Conservation (phyloP, 2,113 vertebrate species). For the Istiophorus platypterus region DNA sequence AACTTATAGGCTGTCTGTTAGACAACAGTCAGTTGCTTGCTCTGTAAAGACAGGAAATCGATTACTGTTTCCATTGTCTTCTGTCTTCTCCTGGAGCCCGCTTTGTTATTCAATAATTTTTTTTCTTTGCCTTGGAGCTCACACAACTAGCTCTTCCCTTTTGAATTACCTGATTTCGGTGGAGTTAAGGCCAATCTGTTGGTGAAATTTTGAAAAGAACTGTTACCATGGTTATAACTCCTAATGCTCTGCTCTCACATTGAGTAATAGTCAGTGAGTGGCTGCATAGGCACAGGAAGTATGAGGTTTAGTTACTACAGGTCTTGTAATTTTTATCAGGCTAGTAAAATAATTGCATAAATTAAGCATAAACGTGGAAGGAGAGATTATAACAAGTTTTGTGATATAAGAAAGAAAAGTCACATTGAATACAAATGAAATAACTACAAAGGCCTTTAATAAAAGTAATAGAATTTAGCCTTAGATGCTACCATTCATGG, state of each 20-base stretch:
- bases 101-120: slow-evolving; percentile 68
- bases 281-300: slow-evolving; percentile 34
- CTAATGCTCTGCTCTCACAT: slow-evolving; percentile 51
- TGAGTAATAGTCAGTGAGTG: slow-evolving; percentile 27
- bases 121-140: slow-evolving; percentile 55
- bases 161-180: slow-evolving; percentile 70
- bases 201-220: slow-evolving; percentile 66
- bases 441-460: slow-evolving; percentile 3
- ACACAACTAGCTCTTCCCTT: slow-evolving; percentile 53
- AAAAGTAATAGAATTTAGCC: slow-evolving; percentile 7
- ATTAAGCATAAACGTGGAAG: slow-evolving; percentile 8
- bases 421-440: slow-evolving; percentile 15
- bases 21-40: slow-evolving; percentile 57
- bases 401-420: slow-evolving; percentile 24
- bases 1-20: slow-evolving; percentile 67
- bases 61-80: slow-evolving; percentile 69
- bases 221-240: slow-evolving; percentile 74
- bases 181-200: slow-evolving; percentile 61
- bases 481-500: slow-evolving; percentile 12
- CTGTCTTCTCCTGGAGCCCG: slow-evolving; percentile 44
- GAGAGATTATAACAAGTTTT: slow-evolving; percentile 1
- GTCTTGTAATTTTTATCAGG: slow-evolving; percentile 17
- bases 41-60: slow-evolving; percentile 75
- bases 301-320: neutral
- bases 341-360: slow-evolving; percentile 6